Percentiles rank a stretch among this genome's conserved stretches.
These are phyloP conservation scores for Kuschelorhynchus macadamiae DNA, from an alignment of 2,888 invertebrate genomes.

Conservation along the genomic window DNA sequence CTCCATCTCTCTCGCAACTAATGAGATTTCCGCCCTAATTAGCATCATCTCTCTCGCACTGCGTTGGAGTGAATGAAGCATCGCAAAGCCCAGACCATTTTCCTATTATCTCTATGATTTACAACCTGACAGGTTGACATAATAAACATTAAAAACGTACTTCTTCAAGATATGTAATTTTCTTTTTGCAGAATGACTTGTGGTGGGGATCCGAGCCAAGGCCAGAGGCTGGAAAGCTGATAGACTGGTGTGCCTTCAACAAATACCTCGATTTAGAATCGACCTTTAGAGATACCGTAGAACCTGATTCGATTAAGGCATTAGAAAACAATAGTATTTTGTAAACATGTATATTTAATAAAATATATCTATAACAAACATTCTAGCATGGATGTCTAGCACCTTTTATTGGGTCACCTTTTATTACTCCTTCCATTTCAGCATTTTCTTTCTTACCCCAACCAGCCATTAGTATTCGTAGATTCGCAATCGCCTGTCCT, in stretches of 20 bases:
- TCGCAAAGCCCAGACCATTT: too few relatives aligned
- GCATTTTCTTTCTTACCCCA: constrained; percentile 65
- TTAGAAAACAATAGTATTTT: constrained; percentile 42
- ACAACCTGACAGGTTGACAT: too few relatives aligned
- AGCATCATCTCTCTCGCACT: too few relatives aligned
- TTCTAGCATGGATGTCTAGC: constrained; percentile 14
- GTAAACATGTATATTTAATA: constrained; percentile 3
- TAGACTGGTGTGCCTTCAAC: constrained; percentile 71
- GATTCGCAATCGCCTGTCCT: constrained; percentile 70
- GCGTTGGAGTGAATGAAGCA: too few relatives aligned
- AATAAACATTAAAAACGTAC: too few relatives aligned
- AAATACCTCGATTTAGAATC: constrained; percentile 68
- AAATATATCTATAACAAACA: constrained; percentile 3
- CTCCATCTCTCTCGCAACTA: too few relatives aligned
- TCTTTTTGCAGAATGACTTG: constrained; percentile 58
- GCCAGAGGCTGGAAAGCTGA: constrained; percentile 66
- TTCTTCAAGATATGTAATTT: too few relatives aligned
- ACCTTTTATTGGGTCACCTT: constrained; percentile 52
- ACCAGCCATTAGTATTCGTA: constrained; percentile 73
- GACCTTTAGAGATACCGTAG: constrained; percentile 60
- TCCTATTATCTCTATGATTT: too few relatives aligned
- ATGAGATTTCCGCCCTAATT: too few relatives aligned
- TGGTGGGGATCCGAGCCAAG: constrained; percentile 69
- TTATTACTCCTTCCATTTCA: constrained; percentile 55
- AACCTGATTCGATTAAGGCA: constrained; percentile 49